Conservation (phyloP, 2,797 vertebrate genomes). For the Poecilia wingei region DNA sequence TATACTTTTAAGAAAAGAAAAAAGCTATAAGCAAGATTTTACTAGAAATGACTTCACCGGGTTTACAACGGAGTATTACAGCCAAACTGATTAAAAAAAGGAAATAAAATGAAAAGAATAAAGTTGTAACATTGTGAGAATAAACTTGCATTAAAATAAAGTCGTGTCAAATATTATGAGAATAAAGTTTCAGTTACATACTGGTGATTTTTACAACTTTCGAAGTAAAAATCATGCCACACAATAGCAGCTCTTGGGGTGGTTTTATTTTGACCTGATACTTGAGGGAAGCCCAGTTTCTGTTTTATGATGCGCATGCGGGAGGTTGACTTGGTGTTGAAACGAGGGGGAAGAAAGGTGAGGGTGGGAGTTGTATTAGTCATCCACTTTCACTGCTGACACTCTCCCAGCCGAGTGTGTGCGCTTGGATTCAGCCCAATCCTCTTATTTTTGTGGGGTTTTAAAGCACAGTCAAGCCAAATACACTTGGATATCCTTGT, state of each 20-base stretch:
- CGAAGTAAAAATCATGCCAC: background rate
- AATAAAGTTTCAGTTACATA: background rate
- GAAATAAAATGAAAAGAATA: too few relatives aligned
- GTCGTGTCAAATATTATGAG: background rate
- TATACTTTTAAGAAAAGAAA: background rate
- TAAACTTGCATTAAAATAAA: too few relatives aligned
- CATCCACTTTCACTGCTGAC: conserved; percentile 51
- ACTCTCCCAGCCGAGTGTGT: conserved; percentile 16
- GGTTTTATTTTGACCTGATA: conserved; percentile 5
- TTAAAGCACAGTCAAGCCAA: background rate
- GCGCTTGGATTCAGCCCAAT: conserved; percentile 14
- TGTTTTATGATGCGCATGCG: conserved; percentile 22
- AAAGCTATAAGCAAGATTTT: background rate
- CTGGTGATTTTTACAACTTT: background rate
- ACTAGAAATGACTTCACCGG: background rate
- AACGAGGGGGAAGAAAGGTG: conserved; percentile 14
- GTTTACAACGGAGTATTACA: background rate
- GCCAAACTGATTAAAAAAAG: too few relatives aligned
- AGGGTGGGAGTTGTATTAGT: conserved; percentile 55
- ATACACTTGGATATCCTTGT: background rate
- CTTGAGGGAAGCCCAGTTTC: conserved; percentile 46
- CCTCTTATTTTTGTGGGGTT: conserved; percentile 2
- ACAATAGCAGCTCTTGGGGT: background rate
- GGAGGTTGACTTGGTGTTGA: conserved; percentile 15
- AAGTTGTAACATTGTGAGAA: too few relatives aligned